Base-by-base conservation (phyloP, 2,888 invertebrate species). In the Stenchaetothrips biformis region DNA sequence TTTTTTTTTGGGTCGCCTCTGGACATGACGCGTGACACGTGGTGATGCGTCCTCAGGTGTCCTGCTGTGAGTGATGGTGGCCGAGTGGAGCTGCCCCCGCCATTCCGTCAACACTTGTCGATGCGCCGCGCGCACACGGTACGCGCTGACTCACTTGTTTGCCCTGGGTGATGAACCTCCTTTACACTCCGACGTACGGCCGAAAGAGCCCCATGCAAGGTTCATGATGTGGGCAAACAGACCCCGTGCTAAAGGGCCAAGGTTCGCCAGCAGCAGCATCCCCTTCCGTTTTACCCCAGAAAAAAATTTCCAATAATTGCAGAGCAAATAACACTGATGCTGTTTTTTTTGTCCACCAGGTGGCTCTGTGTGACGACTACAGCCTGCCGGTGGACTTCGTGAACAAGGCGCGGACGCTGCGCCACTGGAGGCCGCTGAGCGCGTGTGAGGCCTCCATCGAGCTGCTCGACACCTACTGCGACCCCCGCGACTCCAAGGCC, bases 351-450 rank as follows among this genome's bases (percentile, higher is more conserved):
- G 83, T 84, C 81, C 90, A 92, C 4, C 90, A 95, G 95, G 92
- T 95, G 85, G 92, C 94, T 83, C 89, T 95, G 84, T 94, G 94
- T 88, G 95, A 95, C 86, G 95, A 95, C 87, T 95, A 95, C 88
- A 94, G 94, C 88, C 90, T 94, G 84, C 95, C 95, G 79, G 92
- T 94, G 84, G 95, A 95, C 88, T 93, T 94, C 87, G 92, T 94
- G 83, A 89, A 90, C 82, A 93, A 91, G 86, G 89, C 89, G 89
- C 86, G 93, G 88, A 87, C 93, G 87, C 87, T 83, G 4, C 82
- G 83, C 74, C 79, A 82, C 21, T 83, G 83, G 48, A 21, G 67
- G 25, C 67, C 67, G 67, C 67, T 74, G 6, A 74, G 67, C 25
- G 67, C 67, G 9, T 74, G 67, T 11, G 67, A 74, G 25, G 21